Conservation (phyloP, 2,888 invertebrate species). For the Dryomyza anilis region DNA sequence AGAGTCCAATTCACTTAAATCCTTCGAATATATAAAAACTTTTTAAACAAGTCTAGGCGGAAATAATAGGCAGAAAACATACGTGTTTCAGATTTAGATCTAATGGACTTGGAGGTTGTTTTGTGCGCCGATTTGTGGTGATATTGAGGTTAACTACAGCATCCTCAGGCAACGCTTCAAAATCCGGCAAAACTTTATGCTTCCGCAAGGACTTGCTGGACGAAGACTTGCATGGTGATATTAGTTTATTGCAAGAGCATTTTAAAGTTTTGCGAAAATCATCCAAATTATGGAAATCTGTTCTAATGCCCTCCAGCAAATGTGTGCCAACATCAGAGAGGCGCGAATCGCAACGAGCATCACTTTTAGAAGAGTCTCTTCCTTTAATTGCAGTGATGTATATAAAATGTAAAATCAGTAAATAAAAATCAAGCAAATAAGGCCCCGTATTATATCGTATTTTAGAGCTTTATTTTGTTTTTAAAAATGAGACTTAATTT, state of each 20-base stretch:
- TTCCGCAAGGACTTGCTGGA: constrained; percentile 51
- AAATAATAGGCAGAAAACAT: constrained; percentile 23
- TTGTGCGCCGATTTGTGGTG: constrained; percentile 45
- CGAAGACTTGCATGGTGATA: constrained; percentile 41
- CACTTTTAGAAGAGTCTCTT: constrained; percentile 58
- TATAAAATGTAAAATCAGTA: too few species aligned
- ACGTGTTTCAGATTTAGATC: constrained; percentile 54
- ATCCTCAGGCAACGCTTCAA: constrained; percentile 59
- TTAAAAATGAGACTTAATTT: too few species aligned
- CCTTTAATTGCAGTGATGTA: constrained; percentile 42
- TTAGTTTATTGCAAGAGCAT: neutral
- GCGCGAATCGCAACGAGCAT: constrained; percentile 47
- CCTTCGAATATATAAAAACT: constrained; percentile 25
- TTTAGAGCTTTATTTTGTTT: too few species aligned
- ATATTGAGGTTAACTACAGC: constrained; percentile 52
- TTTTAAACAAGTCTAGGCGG: too few species aligned
- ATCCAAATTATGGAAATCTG: neutral
- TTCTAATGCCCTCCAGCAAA: constrained; percentile 35
- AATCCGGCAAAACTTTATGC: constrained; percentile 52
- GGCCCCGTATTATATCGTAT: too few species aligned
- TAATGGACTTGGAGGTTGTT: constrained; percentile 57
- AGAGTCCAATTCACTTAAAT: constrained; percentile 54
- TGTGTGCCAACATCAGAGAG: constrained; percentile 43
- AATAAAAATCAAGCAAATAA: too few species aligned
- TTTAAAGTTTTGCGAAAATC: too few species aligned